These are phyloP conservation scores for Centropyge bicolor DNA, from an alignment of 2,797 vertebrate genomes.

Conservation along the genomic window DNA sequence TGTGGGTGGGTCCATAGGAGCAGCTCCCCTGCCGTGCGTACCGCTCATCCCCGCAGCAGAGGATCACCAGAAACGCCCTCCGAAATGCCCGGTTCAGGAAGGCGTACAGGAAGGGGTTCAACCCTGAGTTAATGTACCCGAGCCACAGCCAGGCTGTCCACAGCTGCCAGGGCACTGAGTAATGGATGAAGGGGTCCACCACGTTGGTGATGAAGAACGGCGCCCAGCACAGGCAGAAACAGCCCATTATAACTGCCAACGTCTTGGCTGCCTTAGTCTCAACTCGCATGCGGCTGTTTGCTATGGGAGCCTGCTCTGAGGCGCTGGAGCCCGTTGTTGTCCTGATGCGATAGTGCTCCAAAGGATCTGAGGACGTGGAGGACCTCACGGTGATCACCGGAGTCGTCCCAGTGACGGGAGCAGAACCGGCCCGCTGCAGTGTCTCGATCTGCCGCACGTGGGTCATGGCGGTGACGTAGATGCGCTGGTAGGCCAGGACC, in stretches of 20 bases:
- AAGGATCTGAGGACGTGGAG: conserved; percentile 70
- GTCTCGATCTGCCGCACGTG: conserved; percentile 87
- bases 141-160: conserved; percentile 90
- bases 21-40: conserved; percentile 81
- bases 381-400: conserved; percentile 47
- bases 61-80: conserved; percentile 87
- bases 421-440: conserved; percentile 85
- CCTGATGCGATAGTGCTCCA: conserved; percentile 60
- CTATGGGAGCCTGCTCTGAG: conserved; percentile 60
- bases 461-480: conserved; percentile 88
- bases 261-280: conserved; percentile 90
- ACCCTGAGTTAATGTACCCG: conserved; percentile 88
- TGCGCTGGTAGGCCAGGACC: conserved; percentile 88
- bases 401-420: conserved; percentile 56
- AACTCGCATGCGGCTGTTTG: conserved; percentile 83
- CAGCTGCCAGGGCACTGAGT: conserved; percentile 88
- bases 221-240: conserved; percentile 89
- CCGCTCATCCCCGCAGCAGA: conserved; percentile 86
- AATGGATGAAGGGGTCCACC: conserved; percentile 88
- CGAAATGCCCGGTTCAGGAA: conserved; percentile 89
- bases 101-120: conserved; percentile 89
- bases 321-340: conserved; percentile 38
- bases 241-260: conserved; percentile 88
- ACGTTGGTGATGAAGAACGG: conserved; percentile 89
- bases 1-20: conserved; percentile 72